Evolutionary conservation across 2,888 invertebrate species (phyloP), one percentile per base, ranked within the genome.

Genomic region (Caenorhabditis panamensis): DNA sequence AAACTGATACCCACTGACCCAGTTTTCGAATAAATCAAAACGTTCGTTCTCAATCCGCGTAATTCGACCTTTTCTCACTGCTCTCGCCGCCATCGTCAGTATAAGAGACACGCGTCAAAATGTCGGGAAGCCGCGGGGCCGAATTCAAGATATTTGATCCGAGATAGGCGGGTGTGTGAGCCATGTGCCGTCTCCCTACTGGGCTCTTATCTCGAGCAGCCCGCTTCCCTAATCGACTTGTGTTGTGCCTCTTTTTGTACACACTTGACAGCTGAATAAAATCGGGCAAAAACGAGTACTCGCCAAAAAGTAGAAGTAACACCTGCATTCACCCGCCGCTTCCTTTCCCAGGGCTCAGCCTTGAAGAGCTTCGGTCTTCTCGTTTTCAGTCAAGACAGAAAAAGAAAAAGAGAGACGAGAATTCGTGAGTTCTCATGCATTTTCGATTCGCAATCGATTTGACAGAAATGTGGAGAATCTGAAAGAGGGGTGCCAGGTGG

Each of bases 61-160:
- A 73, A 73, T 73, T 73, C 72, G 72, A 73, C 72, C 72, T 73
- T 56, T 73, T 31, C 22, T 24, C 44, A 24, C 24, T 9, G 36
- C 37, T 22, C 6, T n/a, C 28, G 56, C 22, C 28, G 20, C 20
- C 31, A 22, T 22, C 16, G 44, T 26, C 62, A 16, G 36, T 56
- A 20, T 13, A 20, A 6, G 47, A 28, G 59, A 56, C 72, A 63
- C 64, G 64, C 72, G 64, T 73, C 72, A 73, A 73, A 73, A 58
- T 37, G 72, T 59, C 66, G 47, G 26, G 47, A 63, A 47, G 63
- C 41, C 20, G 41, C 54, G 20, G 20, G 20, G 53, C 8, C 53
- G 59, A 61, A 68, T 68, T 69, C 41, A 61, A 69, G 69, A 69
- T 69, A 69, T 69, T 69, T 53, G 69, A 69, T 69, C 69, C 69